Conservation (phyloP, 2,797 vertebrate species). For the Sebastes hubbsi region DNA sequence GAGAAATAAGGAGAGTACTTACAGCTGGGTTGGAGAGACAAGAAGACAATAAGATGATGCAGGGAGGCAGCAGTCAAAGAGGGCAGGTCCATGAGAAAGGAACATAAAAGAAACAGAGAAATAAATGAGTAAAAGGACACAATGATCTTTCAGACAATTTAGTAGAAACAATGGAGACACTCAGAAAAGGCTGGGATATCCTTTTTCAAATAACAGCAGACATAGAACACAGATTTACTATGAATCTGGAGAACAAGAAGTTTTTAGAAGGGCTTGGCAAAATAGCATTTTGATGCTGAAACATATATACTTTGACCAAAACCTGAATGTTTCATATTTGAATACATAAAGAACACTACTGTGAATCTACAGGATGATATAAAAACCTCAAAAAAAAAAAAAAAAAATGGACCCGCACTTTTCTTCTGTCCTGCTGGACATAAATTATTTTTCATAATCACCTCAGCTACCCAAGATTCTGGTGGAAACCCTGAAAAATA, state of each 20-base stretch:
- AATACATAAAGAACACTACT: no score
- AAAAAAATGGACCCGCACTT: no score
- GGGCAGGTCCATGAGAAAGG: slow-evolving; percentile 6
- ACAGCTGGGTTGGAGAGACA: slow-evolving; percentile 52
- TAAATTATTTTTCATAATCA: not conserved
- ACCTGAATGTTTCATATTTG: no score
- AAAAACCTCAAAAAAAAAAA: no score
- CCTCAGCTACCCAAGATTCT: not conserved
- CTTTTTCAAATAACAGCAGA: not conserved
- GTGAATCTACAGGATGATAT: no score
- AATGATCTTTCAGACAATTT: not conserved
- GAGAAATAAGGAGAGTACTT: slow-evolving; percentile 32
- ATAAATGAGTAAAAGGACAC: not conserved
- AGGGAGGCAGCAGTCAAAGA: not conserved
- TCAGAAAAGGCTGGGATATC: not conserved
- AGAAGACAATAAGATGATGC: not conserved
- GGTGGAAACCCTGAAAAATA: not conserved
- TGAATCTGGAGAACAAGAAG: not conserved
- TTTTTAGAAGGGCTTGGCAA: no score
- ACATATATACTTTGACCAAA: no score
- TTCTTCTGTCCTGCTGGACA: not conserved
- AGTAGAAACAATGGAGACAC: not conserved
- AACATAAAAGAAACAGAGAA: slow-evolving; percentile 2
- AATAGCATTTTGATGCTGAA: no score
- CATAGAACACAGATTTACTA: not conserved